Conservation (phyloP, 2,888 invertebrate species). For the Eurytoma adleriae region DNA sequence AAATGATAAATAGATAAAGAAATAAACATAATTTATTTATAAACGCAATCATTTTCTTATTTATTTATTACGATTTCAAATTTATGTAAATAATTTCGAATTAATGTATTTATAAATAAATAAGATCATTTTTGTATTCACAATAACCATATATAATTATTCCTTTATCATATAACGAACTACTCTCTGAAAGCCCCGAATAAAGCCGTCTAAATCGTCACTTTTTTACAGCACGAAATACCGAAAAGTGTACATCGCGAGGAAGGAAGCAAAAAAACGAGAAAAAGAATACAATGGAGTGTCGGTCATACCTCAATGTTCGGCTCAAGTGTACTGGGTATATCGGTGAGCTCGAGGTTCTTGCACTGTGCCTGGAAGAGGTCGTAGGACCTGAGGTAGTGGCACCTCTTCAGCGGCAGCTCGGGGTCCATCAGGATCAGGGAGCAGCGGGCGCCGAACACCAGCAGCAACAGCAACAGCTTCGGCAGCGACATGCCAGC, state of each 20-base stretch:
- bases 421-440: slow-evolving; percentile 64
- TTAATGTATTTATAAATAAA: too few relatives aligned
- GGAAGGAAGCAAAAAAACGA: not conserved
- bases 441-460: slow-evolving; percentile 43
- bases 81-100: too few relatives aligned
- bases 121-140: too few relatives aligned
- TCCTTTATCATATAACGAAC: too few relatives aligned
- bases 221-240: not conserved
- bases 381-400: slow-evolving; percentile 76
- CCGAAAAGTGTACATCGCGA: not conserved
- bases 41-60: too few relatives aligned
- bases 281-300: slow-evolving; percentile 1
- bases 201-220: not conserved
- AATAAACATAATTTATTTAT: too few relatives aligned
- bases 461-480: slow-evolving; percentile 49
- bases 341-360: slow-evolving; percentile 75
- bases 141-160: too few relatives aligned
- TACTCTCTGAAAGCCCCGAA: too few relatives aligned
- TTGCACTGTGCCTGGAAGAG: slow-evolving; percentile 80
- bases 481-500: slow-evolving; percentile 59
- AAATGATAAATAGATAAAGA: too few relatives aligned
- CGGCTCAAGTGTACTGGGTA: slow-evolving; percentile 77
- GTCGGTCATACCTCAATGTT: slow-evolving; percentile 77
- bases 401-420: slow-evolving; percentile 72
- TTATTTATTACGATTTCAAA: too few relatives aligned